Evolutionary conservation across 2,797 vertebrate species (phyloP), one percentile per base, ranked within the genome.

Genomic region (Taeniopygia guttata): DNA sequence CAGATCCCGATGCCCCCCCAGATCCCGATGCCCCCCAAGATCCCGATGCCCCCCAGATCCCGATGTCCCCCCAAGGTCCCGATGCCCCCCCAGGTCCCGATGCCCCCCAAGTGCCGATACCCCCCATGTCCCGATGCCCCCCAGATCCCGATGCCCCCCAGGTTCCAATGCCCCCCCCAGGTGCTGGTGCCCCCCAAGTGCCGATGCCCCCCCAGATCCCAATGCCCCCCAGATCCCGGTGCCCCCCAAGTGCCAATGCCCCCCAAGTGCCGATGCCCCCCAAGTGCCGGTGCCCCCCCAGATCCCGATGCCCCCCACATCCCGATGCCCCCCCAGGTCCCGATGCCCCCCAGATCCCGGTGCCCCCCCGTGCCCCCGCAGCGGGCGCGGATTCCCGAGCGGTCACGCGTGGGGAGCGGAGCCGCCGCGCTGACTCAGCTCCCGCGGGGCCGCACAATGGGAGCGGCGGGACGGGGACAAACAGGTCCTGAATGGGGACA

Each of bases 371-470:
- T 6, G 40, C 43, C 63, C 63, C 12, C 7, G 40, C 64, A 0
- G 52, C n/a, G 63, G 63, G 63, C 21, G 17, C 38, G 9, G 66
- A 70, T 82, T 82, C 79, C 79, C 32, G 46, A 12, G 66, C 79
- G 67, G 67, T 72, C 56, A 22, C 66, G 79, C 66, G 56, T 62
- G 79, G 67, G 74, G 21, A n/a, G 72, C 82, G 38, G 40, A 48
- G 20, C 54, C n/a, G 36, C 27, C 10, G 79, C 5, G 63, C 93
- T 92, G 91, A 90, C 15, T 95, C 83, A 90, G 79, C 59, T 87
- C 55, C 80, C 13, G 94, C 76, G 67, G 34, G 84, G 89, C 70
- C 27, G 78, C 90, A 85, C 94, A 87, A 75, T 45, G 94, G 59
- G 7, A 73, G 46, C 7, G 56, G 86, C 59, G 36, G 93, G 48